phyloP scores from a whole-genome alignment of 2,113 vertebrate genomes.

The Rhineura floridana region DNA sequence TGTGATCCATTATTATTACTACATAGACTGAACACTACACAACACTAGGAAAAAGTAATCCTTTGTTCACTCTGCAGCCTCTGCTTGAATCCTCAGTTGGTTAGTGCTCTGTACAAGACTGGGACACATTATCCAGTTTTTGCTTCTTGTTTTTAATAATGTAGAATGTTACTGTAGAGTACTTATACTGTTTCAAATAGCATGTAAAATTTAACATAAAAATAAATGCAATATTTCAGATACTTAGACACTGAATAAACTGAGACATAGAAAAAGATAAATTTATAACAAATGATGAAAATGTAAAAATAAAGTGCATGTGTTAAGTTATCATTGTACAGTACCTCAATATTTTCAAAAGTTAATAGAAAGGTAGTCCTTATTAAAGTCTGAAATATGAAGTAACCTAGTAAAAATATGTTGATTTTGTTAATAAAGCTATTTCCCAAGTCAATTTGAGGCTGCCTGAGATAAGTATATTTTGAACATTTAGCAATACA shows the following conservation, averaged over 20 bases:
- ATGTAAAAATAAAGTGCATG: neutral
- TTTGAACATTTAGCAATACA: neutral
- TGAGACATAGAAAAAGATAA: neutral
- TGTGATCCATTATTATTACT: neutral
- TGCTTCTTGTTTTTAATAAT: neutral
- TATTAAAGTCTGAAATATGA: neutral
- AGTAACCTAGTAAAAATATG: neutral
- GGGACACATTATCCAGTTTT: neutral
- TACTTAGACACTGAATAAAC: neutral
- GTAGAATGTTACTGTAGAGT: no score
- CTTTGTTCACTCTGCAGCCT: neutral
- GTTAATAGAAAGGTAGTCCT: neutral
- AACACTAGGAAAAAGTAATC: neutral
- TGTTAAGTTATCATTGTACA: no score
- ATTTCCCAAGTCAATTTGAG: neutral
- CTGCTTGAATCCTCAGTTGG: neutral
- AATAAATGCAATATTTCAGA: neutral
- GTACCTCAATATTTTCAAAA: neutral
- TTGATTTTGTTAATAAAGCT: neutral
- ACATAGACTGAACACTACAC: neutral
- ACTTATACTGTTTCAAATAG: neutral
- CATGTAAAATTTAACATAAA: neutral
- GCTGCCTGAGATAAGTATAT: neutral
- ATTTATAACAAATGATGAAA: no score
- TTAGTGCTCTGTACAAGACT: neutral